Evolutionary conservation across 2,113 vertebrate species (phyloP).

Genomic region (Antechinus flavipes): DNA sequence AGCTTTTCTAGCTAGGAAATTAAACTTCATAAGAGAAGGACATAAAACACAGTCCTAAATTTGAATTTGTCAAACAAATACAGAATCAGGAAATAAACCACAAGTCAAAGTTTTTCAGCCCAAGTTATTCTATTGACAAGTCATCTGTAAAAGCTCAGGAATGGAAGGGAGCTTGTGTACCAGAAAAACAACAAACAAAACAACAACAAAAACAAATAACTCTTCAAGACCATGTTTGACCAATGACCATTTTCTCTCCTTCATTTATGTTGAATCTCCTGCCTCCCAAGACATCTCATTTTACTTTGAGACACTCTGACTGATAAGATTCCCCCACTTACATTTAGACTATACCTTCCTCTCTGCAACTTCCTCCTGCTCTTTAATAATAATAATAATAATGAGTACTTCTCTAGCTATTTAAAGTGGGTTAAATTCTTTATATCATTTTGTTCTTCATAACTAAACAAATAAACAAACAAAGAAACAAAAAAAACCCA

Average conservation of each 20-base stretch:
- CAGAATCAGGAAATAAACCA: background rate
- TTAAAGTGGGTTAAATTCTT: background rate
- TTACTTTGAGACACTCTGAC: background rate
- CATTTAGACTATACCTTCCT: background rate
- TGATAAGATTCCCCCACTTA: background rate
- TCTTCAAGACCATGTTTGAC: background rate
- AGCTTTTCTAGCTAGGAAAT: background rate
- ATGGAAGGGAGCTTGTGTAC: background rate
- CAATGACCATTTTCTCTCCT: background rate
- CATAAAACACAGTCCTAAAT: background rate
- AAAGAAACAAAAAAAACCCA: too few species aligned
- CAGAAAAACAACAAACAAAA: background rate
- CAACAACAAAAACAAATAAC: background rate
- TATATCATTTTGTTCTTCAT: background rate
- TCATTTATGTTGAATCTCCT: background rate
- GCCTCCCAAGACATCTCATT: background rate
- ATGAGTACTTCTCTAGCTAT: background rate
- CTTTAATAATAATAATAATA: background rate
- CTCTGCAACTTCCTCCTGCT: background rate
- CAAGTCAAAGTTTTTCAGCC: background rate
- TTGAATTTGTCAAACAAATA: background rate
- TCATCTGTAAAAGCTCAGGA: background rate
- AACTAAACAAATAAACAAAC: background rate
- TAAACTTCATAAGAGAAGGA: background rate
- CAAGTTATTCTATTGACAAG: background rate